Evolutionary conservation across 2,888 invertebrate genomes (phyloP).

Genomic region (Mesorhabditis belari): DNA sequence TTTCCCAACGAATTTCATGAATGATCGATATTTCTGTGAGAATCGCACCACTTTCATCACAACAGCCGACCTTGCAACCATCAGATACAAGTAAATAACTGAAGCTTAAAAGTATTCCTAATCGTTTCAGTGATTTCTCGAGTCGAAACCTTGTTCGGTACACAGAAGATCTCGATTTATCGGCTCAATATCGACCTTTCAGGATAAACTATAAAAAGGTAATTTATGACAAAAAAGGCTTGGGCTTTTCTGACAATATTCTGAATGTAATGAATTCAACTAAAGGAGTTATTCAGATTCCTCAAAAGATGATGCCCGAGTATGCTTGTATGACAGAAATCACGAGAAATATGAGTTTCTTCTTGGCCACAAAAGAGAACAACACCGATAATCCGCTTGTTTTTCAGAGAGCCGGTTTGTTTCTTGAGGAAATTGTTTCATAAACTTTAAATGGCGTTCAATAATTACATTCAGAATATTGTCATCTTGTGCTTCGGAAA

Average conservation of each 20-base stretch:
- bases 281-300: constrained; percentile 3
- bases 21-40: constrained; percentile 26
- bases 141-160: not conserved
- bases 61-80: constrained; percentile 18
- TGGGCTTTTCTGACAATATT: not conserved
- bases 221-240: constrained; percentile 4
- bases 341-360: not conserved
- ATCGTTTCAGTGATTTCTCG: not conserved
- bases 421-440: not conserved
- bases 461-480: constrained; percentile 2
- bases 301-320: not conserved
- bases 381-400: not conserved
- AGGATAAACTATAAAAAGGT: constrained; percentile 9
- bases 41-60: constrained; percentile 25
- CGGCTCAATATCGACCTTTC: constrained; percentile 4
- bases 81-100: not conserved
- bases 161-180: not conserved
- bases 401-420: not conserved
- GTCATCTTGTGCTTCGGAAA: constrained; percentile 8
- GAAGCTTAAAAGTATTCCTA: not conserved
- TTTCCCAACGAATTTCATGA: constrained; percentile 1
- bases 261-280: constrained; percentile 6
- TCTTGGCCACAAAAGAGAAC: not conserved
- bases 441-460: not conserved
- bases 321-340: not conserved